These are phyloP conservation scores for Parazoanthus atlanticus DNA, from an alignment of 92 coral and sea anemone species.

Conservation along the genomic window DNA sequence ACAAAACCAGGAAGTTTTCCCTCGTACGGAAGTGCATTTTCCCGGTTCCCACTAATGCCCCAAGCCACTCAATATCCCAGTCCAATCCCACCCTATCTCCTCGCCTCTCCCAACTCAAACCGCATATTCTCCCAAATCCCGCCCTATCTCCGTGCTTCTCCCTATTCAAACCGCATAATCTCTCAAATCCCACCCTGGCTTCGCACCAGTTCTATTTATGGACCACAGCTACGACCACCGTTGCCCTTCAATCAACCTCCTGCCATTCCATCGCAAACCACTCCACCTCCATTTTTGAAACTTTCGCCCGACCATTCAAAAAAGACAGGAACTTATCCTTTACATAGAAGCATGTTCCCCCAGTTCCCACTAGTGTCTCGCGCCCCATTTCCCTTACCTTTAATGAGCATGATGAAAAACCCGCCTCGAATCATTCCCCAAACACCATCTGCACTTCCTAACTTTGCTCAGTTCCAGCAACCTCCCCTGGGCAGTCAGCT, in stretches of 20 bases:
- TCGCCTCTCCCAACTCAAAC: background rate
- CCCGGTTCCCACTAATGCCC: background rate
- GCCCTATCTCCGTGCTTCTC: background rate
- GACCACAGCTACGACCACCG: background rate
- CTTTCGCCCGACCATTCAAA: slow-evolving; percentile 18
- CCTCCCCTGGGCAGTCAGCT: slow-evolving; percentile 4
- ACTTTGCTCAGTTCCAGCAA: slow-evolving; percentile 14
- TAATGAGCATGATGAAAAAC: slow-evolving; percentile 45
- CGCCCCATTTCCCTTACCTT: slow-evolving; percentile 34
- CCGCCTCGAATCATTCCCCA: slow-evolving; percentile 30
- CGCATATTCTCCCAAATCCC: background rate
- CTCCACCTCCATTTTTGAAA: slow-evolving; percentile 1
- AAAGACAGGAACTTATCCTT: background rate
- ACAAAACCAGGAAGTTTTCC: background rate
- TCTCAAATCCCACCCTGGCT: background rate
- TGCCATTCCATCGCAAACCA: background rate
- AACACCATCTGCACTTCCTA: background rate
- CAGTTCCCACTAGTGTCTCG: slow-evolving; percentile 12
- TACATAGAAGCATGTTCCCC: background rate
- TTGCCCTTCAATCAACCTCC: background rate
- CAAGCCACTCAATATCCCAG: background rate
- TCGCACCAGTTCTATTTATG: background rate
- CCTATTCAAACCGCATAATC: background rate
- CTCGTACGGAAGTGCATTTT: background rate
- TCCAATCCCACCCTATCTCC: background rate